These are phyloP conservation scores for Dermatophagoides farinae DNA, from an alignment of 1,140 invertebrate genomes.

Conservation along the genomic window DNA sequence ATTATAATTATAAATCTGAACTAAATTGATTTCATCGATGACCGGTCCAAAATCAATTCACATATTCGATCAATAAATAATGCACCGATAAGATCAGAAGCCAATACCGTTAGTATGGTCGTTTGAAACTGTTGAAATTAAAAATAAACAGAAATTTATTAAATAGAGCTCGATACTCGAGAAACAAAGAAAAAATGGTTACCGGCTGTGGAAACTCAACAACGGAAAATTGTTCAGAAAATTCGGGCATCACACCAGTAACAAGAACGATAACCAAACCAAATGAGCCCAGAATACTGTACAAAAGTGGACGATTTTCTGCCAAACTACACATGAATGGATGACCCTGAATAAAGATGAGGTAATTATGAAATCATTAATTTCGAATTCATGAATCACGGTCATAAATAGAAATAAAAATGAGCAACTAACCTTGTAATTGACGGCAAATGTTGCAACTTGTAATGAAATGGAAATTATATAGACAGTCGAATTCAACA, in stretches of 20 bases:
- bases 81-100: conserved; percentile 58
- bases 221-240: conserved; percentile 64
- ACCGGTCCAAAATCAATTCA: conserved; percentile 52
- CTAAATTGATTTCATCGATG: conserved; percentile 6
- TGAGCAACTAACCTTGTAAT: conserved; percentile 68
- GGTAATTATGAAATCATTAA: conserved; percentile 9
- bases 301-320: conserved; percentile 77
- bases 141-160: conserved; percentile 2
- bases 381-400: not conserved
- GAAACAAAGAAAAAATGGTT: conserved; percentile 23
- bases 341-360: conserved; percentile 47
- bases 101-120: conserved; percentile 50
- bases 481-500: conserved; percentile 94
- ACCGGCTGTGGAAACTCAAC: conserved; percentile 66
- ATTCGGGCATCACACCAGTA: conserved; percentile 48
- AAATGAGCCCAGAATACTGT: conserved; percentile 55
- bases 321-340: conserved; percentile 92
- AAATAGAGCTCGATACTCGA: not conserved
- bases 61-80: conserved; percentile 61
- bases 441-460: conserved; percentile 93
- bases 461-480: conserved; percentile 92
- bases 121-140: conserved; percentile 51
- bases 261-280: conserved; percentile 50
- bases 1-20: too few relatives aligned
- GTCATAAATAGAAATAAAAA: not conserved